phyloP scores from a whole-genome alignment of 1,140 invertebrate species.

The Stegodyphus mimosarum region DNA sequence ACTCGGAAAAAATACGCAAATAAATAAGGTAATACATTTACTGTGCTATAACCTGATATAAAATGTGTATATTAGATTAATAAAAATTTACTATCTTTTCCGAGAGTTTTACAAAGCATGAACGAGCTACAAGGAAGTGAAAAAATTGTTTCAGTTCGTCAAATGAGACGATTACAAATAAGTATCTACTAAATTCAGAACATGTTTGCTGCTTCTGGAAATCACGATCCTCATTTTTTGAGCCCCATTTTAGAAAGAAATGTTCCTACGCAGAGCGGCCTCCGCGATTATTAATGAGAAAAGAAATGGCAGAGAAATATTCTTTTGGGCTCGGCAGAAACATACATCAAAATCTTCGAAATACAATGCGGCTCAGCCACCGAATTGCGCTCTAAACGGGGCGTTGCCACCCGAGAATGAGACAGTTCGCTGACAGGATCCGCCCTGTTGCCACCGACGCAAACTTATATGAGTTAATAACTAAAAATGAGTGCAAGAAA shows the following conservation, averaged over 20 bases:
- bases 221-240: no score
- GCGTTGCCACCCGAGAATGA: conserved; percentile 48
- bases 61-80: background rate
- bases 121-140: background rate
- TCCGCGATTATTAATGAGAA: background rate
- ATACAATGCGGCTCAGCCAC: conserved; percentile 40
- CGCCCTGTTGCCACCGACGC: conserved; percentile 50
- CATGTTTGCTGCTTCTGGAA: no score
- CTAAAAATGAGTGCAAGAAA: background rate
- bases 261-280: background rate
- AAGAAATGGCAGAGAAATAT: background rate
- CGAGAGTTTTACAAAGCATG: background rate
- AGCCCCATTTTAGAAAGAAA: background rate
- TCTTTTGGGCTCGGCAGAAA: conserved; percentile 25
- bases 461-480: conserved; percentile 39
- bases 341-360: conserved; percentile 53
- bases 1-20: no score
- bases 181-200: no score
- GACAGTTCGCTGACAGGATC: conserved; percentile 55
- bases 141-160: no score
- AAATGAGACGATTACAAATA: no score
- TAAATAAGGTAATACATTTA: no score
- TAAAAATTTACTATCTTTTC: background rate
- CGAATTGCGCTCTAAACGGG: conserved; percentile 55
- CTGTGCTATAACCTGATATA: background rate